Conservation (phyloP, 2,113 vertebrate genomes). For the Notarius lentiginosus region DNA sequence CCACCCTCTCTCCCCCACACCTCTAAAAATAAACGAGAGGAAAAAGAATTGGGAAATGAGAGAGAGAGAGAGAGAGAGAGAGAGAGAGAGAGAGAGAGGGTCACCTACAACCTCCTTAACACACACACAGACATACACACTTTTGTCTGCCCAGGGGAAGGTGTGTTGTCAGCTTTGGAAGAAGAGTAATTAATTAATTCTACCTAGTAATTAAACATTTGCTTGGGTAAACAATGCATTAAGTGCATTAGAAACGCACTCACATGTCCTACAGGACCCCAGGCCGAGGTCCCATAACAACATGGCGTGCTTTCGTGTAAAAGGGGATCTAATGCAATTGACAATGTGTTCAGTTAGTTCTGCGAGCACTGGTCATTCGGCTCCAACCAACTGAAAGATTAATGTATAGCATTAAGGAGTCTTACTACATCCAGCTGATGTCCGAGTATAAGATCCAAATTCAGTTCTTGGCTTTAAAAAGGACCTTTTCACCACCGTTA, state of each 20-base stretch:
- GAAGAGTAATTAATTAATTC: slow-evolving; percentile 53
- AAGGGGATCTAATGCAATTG: background rate
- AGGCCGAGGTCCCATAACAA: slow-evolving; percentile 16
- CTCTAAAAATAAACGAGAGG: slow-evolving; percentile 47
- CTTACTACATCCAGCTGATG: background rate
- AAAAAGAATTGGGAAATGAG: slow-evolving; percentile 29
- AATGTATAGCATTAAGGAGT: slow-evolving; percentile 2
- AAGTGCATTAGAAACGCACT: slow-evolving; percentile 44
- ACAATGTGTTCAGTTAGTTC: background rate
- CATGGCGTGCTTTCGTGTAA: background rate
- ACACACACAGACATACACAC: slow-evolving; percentile 23
- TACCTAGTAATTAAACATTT: slow-evolving; percentile 54
- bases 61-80: slow-evolving; percentile 13
- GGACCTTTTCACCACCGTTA: slow-evolving; percentile 2
- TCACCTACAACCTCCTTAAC: slow-evolving; percentile 38
- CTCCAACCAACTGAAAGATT: background rate
- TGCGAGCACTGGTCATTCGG: background rate
- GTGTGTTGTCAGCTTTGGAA: slow-evolving; percentile 44
- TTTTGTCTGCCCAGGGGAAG: slow-evolving; percentile 34
- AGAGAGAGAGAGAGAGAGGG: slow-evolving; percentile 7
- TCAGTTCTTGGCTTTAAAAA: slow-evolving; percentile 1
- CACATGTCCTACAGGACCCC: slow-evolving; percentile 33
- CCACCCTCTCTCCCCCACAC: slow-evolving; percentile 15
- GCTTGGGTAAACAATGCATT: slow-evolving; percentile 48
- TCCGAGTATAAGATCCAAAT: background rate